These are phyloP conservation scores for Oxycera nigricornis DNA, from an alignment of 2,888 invertebrate genomes.

Conservation along the genomic window DNA sequence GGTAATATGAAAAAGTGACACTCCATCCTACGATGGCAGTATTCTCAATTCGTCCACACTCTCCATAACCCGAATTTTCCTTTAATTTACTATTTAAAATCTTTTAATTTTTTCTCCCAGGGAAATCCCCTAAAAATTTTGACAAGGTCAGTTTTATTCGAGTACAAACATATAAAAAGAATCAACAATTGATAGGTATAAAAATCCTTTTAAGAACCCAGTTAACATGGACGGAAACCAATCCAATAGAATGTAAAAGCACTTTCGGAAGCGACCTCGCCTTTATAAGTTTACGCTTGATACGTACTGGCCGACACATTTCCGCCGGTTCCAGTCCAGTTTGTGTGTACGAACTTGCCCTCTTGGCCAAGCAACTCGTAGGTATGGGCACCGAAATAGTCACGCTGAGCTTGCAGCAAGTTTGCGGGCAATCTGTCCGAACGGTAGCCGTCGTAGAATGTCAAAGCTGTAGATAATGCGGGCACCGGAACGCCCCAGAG, in stretches of 20 bases:
- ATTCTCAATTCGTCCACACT: too few species aligned
- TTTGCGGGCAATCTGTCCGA: slow-evolving; percentile 89
- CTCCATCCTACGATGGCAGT: too few species aligned
- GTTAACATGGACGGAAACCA: background rate
- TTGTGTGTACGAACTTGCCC: slow-evolving; percentile 92
- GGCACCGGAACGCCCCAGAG: slow-evolving; percentile 92
- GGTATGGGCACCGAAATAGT: slow-evolving; percentile 99
- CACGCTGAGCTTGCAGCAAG: slow-evolving; percentile 94
- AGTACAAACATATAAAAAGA: background rate
- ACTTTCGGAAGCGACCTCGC: background rate
- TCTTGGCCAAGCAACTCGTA: slow-evolving; percentile 89
- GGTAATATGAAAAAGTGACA: too few species aligned
- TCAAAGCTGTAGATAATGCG: slow-evolving; percentile 89
- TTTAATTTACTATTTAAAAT: too few species aligned
- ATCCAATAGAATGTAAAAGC: background rate
- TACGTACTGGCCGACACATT: slow-evolving; percentile 95
- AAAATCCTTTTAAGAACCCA: background rate
- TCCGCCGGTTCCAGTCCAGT: slow-evolving; percentile 99
- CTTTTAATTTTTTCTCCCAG: too few species aligned
- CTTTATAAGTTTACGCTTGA: slow-evolving; percentile 66
- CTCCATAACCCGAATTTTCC: too few species aligned
- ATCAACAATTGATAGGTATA: background rate
- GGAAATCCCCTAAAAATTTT: too few species aligned
- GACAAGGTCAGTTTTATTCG: too few species aligned
- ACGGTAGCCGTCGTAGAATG: slow-evolving; percentile 97